Conservation (phyloP, 2,888 invertebrate genomes). For the Pseudeuparius sepicola region DNA sequence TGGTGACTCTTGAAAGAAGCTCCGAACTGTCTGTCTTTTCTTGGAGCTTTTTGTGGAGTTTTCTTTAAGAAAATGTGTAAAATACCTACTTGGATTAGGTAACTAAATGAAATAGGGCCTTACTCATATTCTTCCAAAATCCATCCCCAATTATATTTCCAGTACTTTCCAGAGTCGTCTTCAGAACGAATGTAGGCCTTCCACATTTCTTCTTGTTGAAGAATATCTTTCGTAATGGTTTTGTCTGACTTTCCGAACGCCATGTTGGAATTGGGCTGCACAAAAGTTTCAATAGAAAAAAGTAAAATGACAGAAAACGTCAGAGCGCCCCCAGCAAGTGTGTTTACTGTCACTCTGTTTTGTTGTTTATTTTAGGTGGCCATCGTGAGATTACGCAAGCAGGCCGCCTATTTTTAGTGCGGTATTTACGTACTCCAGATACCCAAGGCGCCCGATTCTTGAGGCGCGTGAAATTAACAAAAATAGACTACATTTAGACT, state of each 20-base stretch:
- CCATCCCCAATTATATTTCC: slow-evolving; percentile 18
- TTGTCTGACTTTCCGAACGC: slow-evolving; percentile 15
- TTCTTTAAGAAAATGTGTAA: slow-evolving; percentile 5
- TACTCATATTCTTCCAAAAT: slow-evolving; percentile 15
- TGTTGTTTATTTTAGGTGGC: no score
- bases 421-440: no score
- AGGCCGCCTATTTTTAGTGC: no score
- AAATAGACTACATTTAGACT: no score
- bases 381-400: no score
- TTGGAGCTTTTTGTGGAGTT: slow-evolving; percentile 13
- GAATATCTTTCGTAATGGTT: slow-evolving; percentile 9
- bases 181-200: slow-evolving; percentile 11
- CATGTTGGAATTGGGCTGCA: no score
- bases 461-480: no score
- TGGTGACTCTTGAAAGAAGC: slow-evolving; percentile 9
- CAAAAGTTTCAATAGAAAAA: no score
- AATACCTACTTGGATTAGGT: slow-evolving; percentile 1
- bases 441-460: no score
- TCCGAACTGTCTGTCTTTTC: slow-evolving; percentile 16
- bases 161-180: slow-evolving; percentile 13
- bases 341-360: no score
- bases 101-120: neutral
- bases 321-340: no score
- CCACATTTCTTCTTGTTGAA: slow-evolving; percentile 18
- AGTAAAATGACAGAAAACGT: no score